Evolutionary conservation across 2,797 vertebrate species (phyloP).

Genomic region (Onychomys arenicola): DNA sequence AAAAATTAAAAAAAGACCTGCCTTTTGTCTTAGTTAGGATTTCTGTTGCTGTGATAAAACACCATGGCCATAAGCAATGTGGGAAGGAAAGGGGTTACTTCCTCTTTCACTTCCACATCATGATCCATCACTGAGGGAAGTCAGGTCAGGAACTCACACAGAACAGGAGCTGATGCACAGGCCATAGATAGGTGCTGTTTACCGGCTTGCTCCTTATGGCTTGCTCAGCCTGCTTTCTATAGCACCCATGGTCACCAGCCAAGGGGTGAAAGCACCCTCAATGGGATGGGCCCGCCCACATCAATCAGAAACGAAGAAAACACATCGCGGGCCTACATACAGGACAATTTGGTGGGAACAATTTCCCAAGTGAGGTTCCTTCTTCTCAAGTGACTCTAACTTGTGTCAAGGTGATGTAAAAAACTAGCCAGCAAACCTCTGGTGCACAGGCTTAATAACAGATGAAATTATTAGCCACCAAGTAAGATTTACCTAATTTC

Average conservation of each 20-base stretch:
- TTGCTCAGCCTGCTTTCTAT: not conserved
- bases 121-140: not conserved
- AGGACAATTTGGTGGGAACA: not conserved
- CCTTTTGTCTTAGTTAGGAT: not conserved
- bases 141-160: not conserved
- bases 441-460: not conserved
- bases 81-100: not conserved
- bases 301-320: not conserved
- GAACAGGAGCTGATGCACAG: not conserved
- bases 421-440: too few relatives aligned
- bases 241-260: not conserved
- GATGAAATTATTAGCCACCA: not conserved
- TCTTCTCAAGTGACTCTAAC: not conserved
- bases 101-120: not conserved
- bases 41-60: not conserved
- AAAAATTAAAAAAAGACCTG: not conserved
- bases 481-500: not conserved
- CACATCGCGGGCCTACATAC: not conserved
- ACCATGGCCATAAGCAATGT: not conserved
- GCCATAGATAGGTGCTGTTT: not conserved
- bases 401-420: not conserved
- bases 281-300: too few relatives aligned
- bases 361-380: not conserved
- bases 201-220: not conserved
- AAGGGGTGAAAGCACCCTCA: not conserved